Evolutionary conservation across 1,140 invertebrate species (phyloP).

Genomic region (Lordiphosa collinella): DNA sequence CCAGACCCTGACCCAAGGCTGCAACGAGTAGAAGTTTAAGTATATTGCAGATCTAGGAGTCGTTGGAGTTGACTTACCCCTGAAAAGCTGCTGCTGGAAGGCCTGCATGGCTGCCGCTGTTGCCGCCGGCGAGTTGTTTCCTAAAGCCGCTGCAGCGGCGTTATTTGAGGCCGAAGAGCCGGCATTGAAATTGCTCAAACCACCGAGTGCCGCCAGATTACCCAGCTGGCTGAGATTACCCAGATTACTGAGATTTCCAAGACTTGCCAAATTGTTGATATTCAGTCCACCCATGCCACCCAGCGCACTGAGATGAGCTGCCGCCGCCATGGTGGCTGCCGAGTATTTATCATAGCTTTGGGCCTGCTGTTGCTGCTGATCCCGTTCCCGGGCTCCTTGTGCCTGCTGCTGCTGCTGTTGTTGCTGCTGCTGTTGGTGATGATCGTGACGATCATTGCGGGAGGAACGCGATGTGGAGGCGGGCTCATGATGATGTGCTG

Average conservation of each 20-base stretch:
- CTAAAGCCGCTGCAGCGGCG: slow-evolving; percentile 57
- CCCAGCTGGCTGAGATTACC: slow-evolving; percentile 74
- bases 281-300: slow-evolving; percentile 71
- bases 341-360: slow-evolving; percentile 81
- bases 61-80: slow-evolving; percentile 82
- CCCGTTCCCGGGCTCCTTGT: slow-evolving; percentile 70
- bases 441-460: slow-evolving; percentile 59
- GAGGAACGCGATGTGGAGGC: slow-evolving; percentile 38
- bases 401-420: slow-evolving; percentile 69
- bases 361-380: slow-evolving; percentile 63
- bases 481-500: slow-evolving; percentile 80
- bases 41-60: neutral
- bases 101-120: slow-evolving; percentile 89
- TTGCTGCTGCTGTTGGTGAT: slow-evolving; percentile 67
- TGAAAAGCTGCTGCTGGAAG: slow-evolving; percentile 87
- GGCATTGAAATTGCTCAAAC: slow-evolving; percentile 64
- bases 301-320: slow-evolving; percentile 72
- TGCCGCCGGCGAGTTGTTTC: slow-evolving; percentile 81
- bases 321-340: slow-evolving; percentile 78
- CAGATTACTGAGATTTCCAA: slow-evolving; percentile 58
- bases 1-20: slow-evolving; percentile 72
- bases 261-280: slow-evolving; percentile 60
- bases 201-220: slow-evolving; percentile 71
- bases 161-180: slow-evolving; percentile 82
- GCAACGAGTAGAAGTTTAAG: neutral